Base-by-base conservation (phyloP, 1,140 invertebrate genomes). In the Oryctes rhinoceros region DNA sequence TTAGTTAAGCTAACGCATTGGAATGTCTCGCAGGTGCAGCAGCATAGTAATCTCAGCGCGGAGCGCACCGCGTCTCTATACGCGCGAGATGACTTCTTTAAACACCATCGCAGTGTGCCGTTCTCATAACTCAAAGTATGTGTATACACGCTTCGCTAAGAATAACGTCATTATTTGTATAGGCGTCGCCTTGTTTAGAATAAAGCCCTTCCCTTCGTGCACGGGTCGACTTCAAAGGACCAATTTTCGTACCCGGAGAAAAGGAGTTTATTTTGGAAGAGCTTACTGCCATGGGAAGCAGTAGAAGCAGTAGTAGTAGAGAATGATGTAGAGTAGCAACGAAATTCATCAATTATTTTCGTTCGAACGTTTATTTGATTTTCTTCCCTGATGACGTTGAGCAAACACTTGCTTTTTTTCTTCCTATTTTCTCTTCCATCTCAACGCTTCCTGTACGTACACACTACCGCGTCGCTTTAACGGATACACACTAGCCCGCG, bases 161-260 rank as follows among this genome's bases (percentile, higher is more conserved):
- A 71, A 71, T 71, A 71, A 71, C 65, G 65, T 71, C 65, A 71
- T 71, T 71, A 71, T 71, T 71, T 71, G 65, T 71, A 71, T 71
- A 71, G 65, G 65, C 65, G 65, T 37, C 20, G 65, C 65, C 65
- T 71, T 71, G 65, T 71, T 71, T 71, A 71, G 65, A 71, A 71
- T 71, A 71, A 71, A 37, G 35, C 65, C 65, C 65, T 71, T 71
- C 35, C 65, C 11, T 35, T 4, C 24, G 20, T 20, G 35, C 65
- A 71, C 65, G 24, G 65, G 24, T 24, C 24, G 35, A 71, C 24
- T 24, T 71, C 65, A 71, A 71, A 71, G 65, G 65, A 71, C 24
- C 65, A 30, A 71, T 35, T 71, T 71, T 24, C 24, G 24, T 71
- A 71, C 9, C 65, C 11, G 65, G 20, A 71, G 24, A 37, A 71